Base-by-base conservation (phyloP, 92 coral and sea anemone genomes). In the Palythoa grandis region DNA sequence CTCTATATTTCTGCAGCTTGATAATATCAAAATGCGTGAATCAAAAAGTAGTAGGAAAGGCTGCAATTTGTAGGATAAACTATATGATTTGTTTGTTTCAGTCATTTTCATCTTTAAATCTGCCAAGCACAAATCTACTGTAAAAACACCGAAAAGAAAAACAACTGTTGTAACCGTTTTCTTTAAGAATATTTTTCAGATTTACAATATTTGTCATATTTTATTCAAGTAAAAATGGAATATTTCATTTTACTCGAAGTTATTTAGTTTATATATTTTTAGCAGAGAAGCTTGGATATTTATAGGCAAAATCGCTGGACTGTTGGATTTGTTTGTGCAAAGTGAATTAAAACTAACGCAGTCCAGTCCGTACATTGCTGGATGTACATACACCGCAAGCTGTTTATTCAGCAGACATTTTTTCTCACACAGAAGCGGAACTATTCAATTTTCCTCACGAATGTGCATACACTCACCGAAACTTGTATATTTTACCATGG, bases 221-320 rank as follows among this genome's bases (percentile, higher is more conserved):
- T 80, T 80, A 80, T 80, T 80, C 85, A 80, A 47, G 85, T 80
- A 58, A 65, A 43, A 80, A 52, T 80, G 85, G 39, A 80, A 80
- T 80, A 61, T 80, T 80, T 80, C 85, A 80, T 80, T 80, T 80
- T 80, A 80, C 85, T 80, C 61, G 85, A 66, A 80, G 65, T 74
- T 80, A 86, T 90, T 90, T 90, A 90, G 92, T 90, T 90, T 90
- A 90, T 90, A 80, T 80, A 90, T 90, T 90, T 90, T 90, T 90
- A 86, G 88, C 82, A 82, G 90, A 90, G 88, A 82, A 76, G 84
- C 90, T 87, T 90, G 85, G 76, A 90, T 90, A 90, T 90, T 90
- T 90, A 90, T 90, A 90, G 92, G 74, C 92, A 82, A 82, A 90
- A 61, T 63, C 52, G 60, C 85, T 65, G 85, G 85, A 66, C 85